Percentiles rank a stretch among this genome's conserved stretches.
Conservation (phyloP, 2,113 vertebrate species). For the Hydrolagus affinis region DNA sequence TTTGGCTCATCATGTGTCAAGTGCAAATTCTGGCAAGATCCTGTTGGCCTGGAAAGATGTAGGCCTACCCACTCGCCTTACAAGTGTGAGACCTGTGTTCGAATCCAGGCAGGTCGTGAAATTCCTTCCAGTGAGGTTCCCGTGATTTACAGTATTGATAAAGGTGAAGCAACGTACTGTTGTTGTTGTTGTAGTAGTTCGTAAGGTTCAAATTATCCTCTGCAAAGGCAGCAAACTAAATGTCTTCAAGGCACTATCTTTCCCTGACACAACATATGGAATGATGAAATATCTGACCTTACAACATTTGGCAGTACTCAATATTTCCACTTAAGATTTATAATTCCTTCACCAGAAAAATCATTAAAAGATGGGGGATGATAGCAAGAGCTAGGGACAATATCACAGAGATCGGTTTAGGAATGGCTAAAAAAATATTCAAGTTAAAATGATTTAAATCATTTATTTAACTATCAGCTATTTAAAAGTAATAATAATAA, state of each 20-base stretch:
- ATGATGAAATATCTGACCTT: conserved; percentile 27
- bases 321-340: neutral
- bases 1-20: no score
- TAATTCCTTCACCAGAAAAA: neutral
- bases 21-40: no score
- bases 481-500: neutral
- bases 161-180: no score
- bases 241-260: neutral
- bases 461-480: neutral
- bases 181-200: neutral
- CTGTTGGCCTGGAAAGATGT: no score
- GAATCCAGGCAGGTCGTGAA: no score
- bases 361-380: neutral
- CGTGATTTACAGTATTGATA: no score
- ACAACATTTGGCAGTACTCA: neutral
- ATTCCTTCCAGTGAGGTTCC: no score
- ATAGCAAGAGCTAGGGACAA: neutral
- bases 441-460: neutral
- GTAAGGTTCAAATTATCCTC: conserved; percentile 9
- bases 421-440: neutral
- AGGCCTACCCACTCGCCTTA: no score
- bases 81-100: no score
- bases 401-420: neutral
- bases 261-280: conserved; percentile 6
- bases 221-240: neutral